Base-by-base conservation (phyloP, 2,797 vertebrate species). In the Sebastes taczanowskii region DNA sequence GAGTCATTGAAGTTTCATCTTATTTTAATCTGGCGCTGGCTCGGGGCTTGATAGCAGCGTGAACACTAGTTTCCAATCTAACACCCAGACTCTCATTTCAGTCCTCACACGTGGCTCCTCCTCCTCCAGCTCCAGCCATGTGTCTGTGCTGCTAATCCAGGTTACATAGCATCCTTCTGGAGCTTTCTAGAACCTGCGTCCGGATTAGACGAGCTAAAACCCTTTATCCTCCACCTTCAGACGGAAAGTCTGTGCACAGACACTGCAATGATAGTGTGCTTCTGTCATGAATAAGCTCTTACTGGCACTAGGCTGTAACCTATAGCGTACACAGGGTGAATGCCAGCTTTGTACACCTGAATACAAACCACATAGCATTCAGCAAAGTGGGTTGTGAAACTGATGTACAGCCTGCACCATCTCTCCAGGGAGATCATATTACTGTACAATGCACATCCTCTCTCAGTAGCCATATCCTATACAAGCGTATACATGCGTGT, bases 121-220 rank as follows among this genome's bases (percentile, higher is more conserved):
- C 80, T 66, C 77, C 80, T 77, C 64, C 59, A 27, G 49, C 75
- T 34, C n/a, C 35, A 38, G 3, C 20, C 23, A 4, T 74, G 71
- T 10, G n/a, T 77, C 71, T 53, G 35, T 23, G 22, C 22, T 68
- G 69, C 49, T 89, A 91, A 93, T 90, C 87, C 84, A 77, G 83
- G 86, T 83, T 89, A 62, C 35, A 20, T 0, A 27, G 78, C 34
- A 7, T 69, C 25, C 23, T 69, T 77, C 42, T 22, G 5, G 23
- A 82, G 65, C 78, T 73, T 71, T 72, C 66, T 22, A 76, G 68
- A 85, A 75, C 86, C 85, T 66, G 56, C 55, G 23, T 71, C 55
- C 53, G 76, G 81, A 87, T 92, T 89, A 91, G 56, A 86, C 59
- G 1, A 52, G 32, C 64, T 77, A 80, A 93, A 86, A 74, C 82